Evolutionary conservation across 2,113 vertebrate genomes (phyloP).

Genomic region (Pipra filicauda): DNA sequence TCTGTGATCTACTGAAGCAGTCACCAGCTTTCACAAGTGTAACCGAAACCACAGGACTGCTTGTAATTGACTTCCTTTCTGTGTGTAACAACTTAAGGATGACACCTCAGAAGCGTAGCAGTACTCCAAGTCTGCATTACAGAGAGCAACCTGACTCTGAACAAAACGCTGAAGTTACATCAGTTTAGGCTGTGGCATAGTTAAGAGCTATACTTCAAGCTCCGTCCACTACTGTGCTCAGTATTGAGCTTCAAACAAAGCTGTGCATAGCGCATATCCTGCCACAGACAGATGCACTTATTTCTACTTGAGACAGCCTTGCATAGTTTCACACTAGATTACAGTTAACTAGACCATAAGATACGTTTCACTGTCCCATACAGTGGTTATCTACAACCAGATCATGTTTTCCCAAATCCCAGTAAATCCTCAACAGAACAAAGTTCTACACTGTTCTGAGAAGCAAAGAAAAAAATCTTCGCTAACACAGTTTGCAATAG

Average conservation of each 20-base stretch:
- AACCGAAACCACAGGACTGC: background rate
- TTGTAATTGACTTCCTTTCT: background rate
- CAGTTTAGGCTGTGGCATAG: background rate
- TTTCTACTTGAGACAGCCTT: background rate
- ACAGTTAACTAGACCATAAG: background rate
- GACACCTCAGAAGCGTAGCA: background rate
- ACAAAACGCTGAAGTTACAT: background rate
- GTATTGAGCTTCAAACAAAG: background rate
- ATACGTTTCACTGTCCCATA: background rate
- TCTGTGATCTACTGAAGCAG: background rate
- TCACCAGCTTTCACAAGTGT: background rate
- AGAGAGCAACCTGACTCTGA: background rate
- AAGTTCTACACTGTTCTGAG: background rate
- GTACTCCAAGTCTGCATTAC: background rate
- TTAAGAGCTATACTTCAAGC: background rate
- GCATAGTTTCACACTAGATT: background rate
- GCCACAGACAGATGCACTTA: background rate
- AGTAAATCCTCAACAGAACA: background rate
- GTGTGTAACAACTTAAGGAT: background rate
- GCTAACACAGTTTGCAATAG: background rate
- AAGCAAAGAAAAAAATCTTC: background rate
- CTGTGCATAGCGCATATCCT: background rate
- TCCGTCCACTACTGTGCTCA: background rate
- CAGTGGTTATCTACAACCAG: background rate
- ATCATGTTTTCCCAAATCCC: background rate